Conservation (phyloP, 2,797 vertebrate genomes). For the Manis crassicaudata region DNA sequence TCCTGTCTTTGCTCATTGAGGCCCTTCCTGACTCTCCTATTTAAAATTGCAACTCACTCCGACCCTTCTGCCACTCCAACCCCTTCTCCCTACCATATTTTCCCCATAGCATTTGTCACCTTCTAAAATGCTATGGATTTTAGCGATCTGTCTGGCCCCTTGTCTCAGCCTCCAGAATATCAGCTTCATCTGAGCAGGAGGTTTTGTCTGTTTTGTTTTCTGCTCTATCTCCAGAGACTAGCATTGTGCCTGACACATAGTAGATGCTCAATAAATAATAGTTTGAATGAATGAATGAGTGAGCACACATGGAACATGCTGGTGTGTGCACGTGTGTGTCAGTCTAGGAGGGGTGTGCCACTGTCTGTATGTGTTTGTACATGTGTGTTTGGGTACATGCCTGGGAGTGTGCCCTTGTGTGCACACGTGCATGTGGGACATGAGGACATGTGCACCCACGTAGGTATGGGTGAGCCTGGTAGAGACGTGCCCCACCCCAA, state of each 20-base stretch:
- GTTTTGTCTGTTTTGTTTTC: background rate
- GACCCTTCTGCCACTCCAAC: accelerated
- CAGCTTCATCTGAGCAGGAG: background rate
- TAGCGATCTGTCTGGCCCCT: background rate
- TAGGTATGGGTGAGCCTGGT: background rate
- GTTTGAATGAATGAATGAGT: background rate
- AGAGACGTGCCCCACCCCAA: background rate
- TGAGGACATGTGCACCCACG: too few relatives aligned
- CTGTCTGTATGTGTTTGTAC: background rate
- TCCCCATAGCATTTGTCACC: background rate
- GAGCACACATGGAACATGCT: accelerated
- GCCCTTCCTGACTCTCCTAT: background rate
- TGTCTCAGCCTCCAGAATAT: background rate
- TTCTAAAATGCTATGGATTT: background rate
- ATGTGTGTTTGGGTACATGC: accelerated
- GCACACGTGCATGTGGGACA: accelerated
- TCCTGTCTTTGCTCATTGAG: background rate
- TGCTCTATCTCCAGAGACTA: background rate
- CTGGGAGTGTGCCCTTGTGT: background rate
- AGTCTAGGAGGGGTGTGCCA: accelerated
- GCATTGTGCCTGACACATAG: background rate
- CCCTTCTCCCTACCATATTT: background rate
- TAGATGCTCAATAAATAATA: background rate
- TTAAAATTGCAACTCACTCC: background rate
- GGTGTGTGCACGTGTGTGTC: background rate